Evolutionary conservation across 92 coral and sea anemone genomes (phyloP), one percentile per base, ranked within the genome.

Genomic region (Parazoanthus atlanticus): DNA sequence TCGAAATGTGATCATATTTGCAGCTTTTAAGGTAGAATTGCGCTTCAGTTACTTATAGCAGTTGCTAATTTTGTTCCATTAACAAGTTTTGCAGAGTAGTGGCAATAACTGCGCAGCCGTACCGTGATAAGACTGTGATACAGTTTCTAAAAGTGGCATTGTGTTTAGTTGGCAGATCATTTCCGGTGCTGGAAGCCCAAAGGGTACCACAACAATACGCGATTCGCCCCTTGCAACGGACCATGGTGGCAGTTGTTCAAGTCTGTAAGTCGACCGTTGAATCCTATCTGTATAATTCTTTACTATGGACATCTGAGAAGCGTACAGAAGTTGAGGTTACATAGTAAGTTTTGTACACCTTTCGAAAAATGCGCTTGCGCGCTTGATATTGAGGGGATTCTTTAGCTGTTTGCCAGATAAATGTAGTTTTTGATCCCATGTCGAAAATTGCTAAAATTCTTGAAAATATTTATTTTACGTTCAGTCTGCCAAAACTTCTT

Each of bases 101-200:
- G 65, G 47, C 4, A 71, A 36, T 13, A 72, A 30, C 6, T 46
- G 49, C 12, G 49, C 49, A 7, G 12, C 12, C 49, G 49, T 9
- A 8, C 49, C 12, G 12, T 46, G 49, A 46, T 72, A 23, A 7
- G 36, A 12, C 29, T 88, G 54, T 70, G 31, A 64, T 38, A 46
- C 52, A 0, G 52, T 46, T 0, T 11, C 12, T 46, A 16, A 23
- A 61, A 3, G 69, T 61, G 26, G 28, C 21, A 88, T 38, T 78
- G 71, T 79, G 61, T 80, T 58, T 76, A 96, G 99, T 84, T 96
- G 99, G 99, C 99, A 96, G 91, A 74, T 96, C 21, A 94, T 96
- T 16, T 96, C 99, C 21, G 96, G 97, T 21, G 91, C 98, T 34
- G 99, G 97, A 6, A 96, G 99, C 78, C 95, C 96, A 0, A 95